Percentiles rank a stretch among this genome's conserved stretches.
These are phyloP conservation scores for Idris sp. DNA, from an alignment of 1,140 invertebrate species.

Conservation along the genomic window DNA sequence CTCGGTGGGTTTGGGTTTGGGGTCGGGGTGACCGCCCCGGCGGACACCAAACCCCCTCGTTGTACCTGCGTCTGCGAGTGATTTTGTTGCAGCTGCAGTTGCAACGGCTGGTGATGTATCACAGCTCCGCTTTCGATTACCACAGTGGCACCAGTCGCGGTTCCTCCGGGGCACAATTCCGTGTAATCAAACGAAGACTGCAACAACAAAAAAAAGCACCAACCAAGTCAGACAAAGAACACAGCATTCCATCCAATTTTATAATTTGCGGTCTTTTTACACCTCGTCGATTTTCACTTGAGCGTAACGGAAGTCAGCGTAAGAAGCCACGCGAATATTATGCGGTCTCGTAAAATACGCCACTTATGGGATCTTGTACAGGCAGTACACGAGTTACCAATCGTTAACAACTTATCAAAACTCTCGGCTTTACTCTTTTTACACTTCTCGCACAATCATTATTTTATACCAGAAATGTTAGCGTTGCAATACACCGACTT, in stretches of 20 bases:
- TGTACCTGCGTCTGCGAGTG: conserved; percentile 75
- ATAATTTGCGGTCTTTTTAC: conserved; percentile 27
- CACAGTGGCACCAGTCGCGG: conserved; percentile 70
- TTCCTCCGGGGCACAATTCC: conserved; percentile 86
- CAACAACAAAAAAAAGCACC: conserved; percentile 14
- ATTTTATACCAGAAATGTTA: too few relatives aligned
- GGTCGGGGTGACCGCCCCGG: conserved; percentile 81
- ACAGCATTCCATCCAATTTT: conserved; percentile 19
- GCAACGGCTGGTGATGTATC: conserved; percentile 75
- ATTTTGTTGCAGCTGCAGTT: conserved; percentile 73
- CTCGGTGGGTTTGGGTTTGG: conserved; percentile 83
- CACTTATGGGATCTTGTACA: conserved; percentile 42
- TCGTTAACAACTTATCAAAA: conserved; percentile 38
- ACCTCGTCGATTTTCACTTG: conserved; percentile 28
- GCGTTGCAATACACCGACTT: too few relatives aligned
- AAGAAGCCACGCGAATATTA: conserved; percentile 28
- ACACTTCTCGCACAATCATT: too few relatives aligned
- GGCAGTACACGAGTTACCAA: conserved; percentile 25
- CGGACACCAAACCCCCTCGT: conserved; percentile 78
- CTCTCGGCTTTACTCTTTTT: too few relatives aligned
- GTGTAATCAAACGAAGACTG: conserved; percentile 92
- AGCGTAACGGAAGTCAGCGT: conserved; percentile 27
- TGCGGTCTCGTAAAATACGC: conserved; percentile 71
- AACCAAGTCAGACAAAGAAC: conserved; percentile 4
- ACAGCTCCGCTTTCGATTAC: conserved; percentile 75